A percentile compares a stretch with the other conserved stretches of the same genome.
phyloP scores from a whole-genome alignment of 64 coral and sea anemone genomes.

The Stichodactyla mertensii region DNA sequence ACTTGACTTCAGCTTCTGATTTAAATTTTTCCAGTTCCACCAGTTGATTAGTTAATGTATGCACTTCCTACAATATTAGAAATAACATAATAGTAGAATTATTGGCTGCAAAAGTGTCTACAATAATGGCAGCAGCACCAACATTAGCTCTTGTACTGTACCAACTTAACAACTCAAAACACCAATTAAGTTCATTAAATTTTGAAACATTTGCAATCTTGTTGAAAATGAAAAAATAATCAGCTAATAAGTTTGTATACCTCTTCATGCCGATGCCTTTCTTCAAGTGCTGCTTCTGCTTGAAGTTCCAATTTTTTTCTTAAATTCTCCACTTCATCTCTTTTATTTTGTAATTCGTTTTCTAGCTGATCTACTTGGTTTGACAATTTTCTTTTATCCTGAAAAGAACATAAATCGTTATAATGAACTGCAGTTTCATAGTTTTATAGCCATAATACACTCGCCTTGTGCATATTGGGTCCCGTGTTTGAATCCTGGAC shows the following conservation, averaged over 20 bases:
- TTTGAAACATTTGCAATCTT: neutral
- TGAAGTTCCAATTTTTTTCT: constrained; percentile 46
- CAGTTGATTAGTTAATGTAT: constrained; percentile 21
- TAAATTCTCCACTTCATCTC: constrained; percentile 40
- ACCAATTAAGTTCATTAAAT: neutral
- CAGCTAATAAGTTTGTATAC: neutral
- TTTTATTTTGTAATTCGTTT: constrained; percentile 41
- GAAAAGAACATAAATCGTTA: neutral
- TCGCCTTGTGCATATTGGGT: no score
- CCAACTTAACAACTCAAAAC: no score
- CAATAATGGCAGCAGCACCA: no score
- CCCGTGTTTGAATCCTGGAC: no score
- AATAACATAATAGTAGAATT: neutral
- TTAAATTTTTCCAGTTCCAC: constrained; percentile 37
- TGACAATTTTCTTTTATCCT: constrained; percentile 67
- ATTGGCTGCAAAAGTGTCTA: no score
- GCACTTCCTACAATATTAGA: constrained; percentile 25
- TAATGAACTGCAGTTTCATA: neutral
- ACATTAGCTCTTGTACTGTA: no score
- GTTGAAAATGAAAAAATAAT: no score
- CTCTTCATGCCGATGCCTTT: constrained; percentile 47
- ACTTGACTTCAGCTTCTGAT: constrained; percentile 37
- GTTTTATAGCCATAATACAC: no score
- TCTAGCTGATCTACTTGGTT: constrained; percentile 58
- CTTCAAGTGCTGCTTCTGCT: constrained; percentile 28